phyloP scores from a whole-genome alignment of 2,113 vertebrate species.

The Origma solitaria region DNA sequence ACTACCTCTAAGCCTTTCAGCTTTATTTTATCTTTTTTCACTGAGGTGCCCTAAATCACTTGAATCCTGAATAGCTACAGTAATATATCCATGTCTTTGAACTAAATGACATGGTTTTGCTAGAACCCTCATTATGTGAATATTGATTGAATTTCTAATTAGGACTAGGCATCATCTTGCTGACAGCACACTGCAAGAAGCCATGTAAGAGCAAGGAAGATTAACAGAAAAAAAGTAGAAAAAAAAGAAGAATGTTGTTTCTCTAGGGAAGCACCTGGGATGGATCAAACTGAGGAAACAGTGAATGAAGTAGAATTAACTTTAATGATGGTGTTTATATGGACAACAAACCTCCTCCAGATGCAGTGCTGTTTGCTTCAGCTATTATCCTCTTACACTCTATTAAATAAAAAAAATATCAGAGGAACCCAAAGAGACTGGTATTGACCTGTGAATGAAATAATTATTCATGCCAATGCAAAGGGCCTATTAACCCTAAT shows the following conservation, averaged over 20 bases:
- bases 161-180: not conserved
- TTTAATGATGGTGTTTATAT: not conserved
- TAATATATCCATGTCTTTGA: constrained; percentile 51
- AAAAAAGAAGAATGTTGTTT: not conserved
- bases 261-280: not conserved
- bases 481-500: not conserved
- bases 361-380: not conserved
- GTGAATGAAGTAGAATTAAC: not conserved
- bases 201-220: not conserved
- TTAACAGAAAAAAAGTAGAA: not conserved
- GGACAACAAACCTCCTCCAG: not conserved
- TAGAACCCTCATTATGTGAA: constrained; percentile 36
- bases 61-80: constrained; percentile 29
- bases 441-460: not conserved
- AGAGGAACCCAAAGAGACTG: not conserved
- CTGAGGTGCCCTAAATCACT: constrained; percentile 50
- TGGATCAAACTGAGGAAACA: not conserved
- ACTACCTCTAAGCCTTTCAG: constrained; percentile 38
- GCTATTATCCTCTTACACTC: not conserved
- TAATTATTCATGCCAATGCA: not conserved
- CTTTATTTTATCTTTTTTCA: constrained; percentile 29
- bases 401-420: not conserved
- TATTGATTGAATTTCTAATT: constrained; percentile 59
- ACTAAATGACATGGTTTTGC: constrained; percentile 51
- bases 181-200: constrained; percentile 11